phyloP scores from a whole-genome alignment of 2,797 vertebrate species.

The Chrosomus eos region DNA sequence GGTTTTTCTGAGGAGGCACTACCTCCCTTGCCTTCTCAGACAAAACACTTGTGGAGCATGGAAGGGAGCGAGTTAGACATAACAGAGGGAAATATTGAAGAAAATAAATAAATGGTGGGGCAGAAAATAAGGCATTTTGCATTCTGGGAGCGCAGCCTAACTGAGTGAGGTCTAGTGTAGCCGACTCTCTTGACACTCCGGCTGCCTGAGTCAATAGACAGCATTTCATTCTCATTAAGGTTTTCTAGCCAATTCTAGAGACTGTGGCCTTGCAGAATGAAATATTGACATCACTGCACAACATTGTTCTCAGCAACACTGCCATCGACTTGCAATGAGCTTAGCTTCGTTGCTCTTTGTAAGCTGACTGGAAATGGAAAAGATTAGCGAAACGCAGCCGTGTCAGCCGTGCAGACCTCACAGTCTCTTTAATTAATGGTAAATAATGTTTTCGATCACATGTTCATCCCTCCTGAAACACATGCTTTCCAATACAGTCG shows the following conservation, averaged over 20 bases:
- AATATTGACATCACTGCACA: constrained; percentile 55
- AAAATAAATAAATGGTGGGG: constrained; percentile 25
- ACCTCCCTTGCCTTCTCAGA: too few species aligned
- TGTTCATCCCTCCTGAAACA: background rate
- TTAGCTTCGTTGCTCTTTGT: constrained; percentile 35
- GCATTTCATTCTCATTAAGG: constrained; percentile 64
- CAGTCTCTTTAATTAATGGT: constrained; percentile 20
- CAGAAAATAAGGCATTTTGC: constrained; percentile 48
- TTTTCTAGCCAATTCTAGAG: constrained; percentile 57
- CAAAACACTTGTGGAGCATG: background rate
- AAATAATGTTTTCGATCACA: constrained; percentile 6
- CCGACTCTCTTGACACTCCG: constrained; percentile 58
- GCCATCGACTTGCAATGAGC: constrained; percentile 51
- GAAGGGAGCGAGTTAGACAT: constrained; percentile 1
- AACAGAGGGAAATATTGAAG: background rate
- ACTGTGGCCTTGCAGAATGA: constrained; percentile 57
- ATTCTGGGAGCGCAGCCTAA: constrained; percentile 55
- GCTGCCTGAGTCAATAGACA: constrained; percentile 58
- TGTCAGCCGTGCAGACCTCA: background rate
- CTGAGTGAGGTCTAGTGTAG: constrained; percentile 55
- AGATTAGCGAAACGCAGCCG: background rate
- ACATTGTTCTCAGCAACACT: constrained; percentile 32
- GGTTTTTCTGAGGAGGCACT: too few species aligned
- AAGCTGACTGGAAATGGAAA: constrained; percentile 34
- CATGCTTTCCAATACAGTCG: background rate